A percentile compares a stretch with the other conserved stretches of the same genome.
Evolutionary conservation across 2,888 invertebrate genomes (phyloP).

Genomic region (Archaeoteleia sp.): DNA sequence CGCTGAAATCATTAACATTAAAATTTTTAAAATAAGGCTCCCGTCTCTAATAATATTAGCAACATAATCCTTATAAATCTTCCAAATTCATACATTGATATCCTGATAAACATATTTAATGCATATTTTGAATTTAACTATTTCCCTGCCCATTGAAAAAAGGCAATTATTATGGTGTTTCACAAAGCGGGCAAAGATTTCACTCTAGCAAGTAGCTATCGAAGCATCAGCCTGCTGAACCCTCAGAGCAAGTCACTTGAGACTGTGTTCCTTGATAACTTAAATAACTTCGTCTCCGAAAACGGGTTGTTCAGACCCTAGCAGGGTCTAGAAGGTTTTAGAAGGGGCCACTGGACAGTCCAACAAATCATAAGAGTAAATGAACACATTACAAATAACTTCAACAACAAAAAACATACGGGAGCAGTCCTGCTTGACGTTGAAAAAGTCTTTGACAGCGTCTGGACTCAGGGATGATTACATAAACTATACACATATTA

Average conservation of each 20-base stretch:
- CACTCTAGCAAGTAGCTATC: conserved; percentile 1
- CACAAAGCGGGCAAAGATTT: conserved; percentile 12
- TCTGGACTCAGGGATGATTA: no score
- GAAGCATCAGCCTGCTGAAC: conserved; percentile 10
- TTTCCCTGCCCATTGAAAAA: conserved; percentile 17
- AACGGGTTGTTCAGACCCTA: conserved; percentile 41
- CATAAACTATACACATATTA: no score
- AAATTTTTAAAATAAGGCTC: conserved; percentile 14
- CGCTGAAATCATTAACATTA: no score
- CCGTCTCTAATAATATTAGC: conserved; percentile 2
- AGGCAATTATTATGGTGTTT: conserved; percentile 1
- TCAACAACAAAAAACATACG: no score
- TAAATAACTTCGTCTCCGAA: conserved; percentile 31
- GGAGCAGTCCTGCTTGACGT: no score
- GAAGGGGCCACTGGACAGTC: conserved; percentile 48
- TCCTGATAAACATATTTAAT: conserved; percentile 16
- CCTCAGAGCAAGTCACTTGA: conserved; percentile 54
- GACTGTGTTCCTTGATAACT: conserved; percentile 32
- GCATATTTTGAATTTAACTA: conserved; percentile 14
- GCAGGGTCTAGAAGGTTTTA: conserved; percentile 58
- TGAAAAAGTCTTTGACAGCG: no score
- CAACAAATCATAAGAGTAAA: conserved; percentile 52
- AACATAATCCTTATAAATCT: conserved; percentile 11
- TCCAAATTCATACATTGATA: neutral
- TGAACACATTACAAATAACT: conserved; percentile 42